A percentile compares a stretch with the other conserved stretches of the same genome.
phyloP scores from a whole-genome alignment of 1,140 invertebrate genomes.

The Cyphomyrmex costatus region DNA sequence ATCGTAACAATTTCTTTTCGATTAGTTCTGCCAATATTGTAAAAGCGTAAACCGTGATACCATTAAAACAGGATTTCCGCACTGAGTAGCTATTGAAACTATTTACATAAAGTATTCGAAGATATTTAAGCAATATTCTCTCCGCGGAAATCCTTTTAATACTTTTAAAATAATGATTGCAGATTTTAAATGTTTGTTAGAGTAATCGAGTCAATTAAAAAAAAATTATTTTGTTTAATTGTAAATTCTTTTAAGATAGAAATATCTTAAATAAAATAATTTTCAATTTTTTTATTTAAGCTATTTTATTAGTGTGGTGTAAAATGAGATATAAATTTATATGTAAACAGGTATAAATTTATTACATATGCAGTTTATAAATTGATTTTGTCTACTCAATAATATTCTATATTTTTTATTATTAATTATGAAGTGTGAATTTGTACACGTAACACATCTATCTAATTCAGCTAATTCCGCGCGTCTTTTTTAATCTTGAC shows the following conservation, averaged over 20 bases:
- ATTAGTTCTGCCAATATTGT: neutral
- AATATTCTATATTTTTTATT: slow-evolving; percentile 5
- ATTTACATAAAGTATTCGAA: neutral
- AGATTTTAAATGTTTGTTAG: neutral
- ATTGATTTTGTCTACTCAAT: neutral
- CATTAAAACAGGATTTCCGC: neutral
- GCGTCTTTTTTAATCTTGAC: no score
- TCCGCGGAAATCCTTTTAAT: neutral
- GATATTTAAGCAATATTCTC: slow-evolving; percentile 14
- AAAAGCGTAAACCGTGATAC: neutral
- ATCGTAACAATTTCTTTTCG: slow-evolving; percentile 5
- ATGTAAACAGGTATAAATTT: neutral
- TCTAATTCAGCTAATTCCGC: no score
- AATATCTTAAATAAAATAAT: neutral
- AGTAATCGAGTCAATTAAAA: neutral
- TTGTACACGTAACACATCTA: no score
- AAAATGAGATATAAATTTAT: neutral
- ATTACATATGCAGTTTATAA: neutral
- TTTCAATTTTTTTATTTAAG: neutral
- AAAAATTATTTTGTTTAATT: neutral
- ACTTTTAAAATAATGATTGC: neutral
- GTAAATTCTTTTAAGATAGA: neutral
- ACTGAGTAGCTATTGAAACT: slow-evolving; percentile 1
- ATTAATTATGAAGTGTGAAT: no score
- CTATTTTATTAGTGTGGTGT: neutral